phyloP scores from a whole-genome alignment of 2,113 vertebrate genomes.

The human region DNA sequence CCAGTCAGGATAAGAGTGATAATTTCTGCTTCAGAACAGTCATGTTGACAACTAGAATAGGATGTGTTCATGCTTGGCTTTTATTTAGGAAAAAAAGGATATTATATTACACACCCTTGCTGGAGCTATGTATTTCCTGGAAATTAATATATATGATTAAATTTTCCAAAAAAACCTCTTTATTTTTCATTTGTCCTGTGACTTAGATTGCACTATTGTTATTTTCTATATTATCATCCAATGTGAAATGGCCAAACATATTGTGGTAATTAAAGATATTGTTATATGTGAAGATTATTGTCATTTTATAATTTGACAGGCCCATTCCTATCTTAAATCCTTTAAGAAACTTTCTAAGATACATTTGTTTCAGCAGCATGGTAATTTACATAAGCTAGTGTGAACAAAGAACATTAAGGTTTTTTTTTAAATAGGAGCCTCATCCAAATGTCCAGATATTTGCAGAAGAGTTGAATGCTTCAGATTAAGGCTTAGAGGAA shows the following conservation, averaged over 20 bases:
- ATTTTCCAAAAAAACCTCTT: neutral
- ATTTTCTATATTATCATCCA: neutral
- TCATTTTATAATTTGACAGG: neutral
- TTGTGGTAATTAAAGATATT: neutral
- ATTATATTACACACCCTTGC: neutral
- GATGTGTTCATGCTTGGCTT: neutral
- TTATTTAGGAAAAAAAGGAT: conserved; percentile 12
- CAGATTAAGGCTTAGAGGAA: neutral
- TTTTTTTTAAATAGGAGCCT: neutral
- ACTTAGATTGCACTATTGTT: neutral
- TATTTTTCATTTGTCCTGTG: neutral
- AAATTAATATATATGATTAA: neutral
- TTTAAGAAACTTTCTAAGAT: neutral
- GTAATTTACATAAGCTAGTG: neutral
- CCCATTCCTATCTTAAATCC: neutral
- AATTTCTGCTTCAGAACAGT: conserved; percentile 4
- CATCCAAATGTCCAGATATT: neutral
- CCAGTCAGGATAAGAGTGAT: neutral
- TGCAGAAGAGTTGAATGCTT: neutral
- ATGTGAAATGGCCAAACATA: neutral
- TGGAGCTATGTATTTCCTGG: conserved; percentile 11
- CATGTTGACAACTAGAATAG: neutral
- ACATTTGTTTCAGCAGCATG: neutral
- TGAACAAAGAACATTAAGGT: neutral
- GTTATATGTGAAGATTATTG: neutral